Base-by-base conservation (phyloP, 2,797 vertebrate genomes). In the Cirrhinus molitorella region DNA sequence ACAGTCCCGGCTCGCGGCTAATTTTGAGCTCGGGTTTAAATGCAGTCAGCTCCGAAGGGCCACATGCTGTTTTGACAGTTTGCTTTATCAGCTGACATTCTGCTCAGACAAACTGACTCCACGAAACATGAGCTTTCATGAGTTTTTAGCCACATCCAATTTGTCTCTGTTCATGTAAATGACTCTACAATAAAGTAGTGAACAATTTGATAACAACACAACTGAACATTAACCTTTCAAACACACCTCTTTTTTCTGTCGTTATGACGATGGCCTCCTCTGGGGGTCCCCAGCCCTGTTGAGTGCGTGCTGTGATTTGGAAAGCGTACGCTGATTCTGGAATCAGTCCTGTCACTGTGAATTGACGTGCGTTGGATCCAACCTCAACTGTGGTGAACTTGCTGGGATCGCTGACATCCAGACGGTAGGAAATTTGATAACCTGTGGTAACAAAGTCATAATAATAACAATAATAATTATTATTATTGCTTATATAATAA, bases 381-480 rank as follows among this genome's bases (percentile, higher is more conserved):
- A 99, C 97, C 89, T 99, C 97, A 88, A 98, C 97, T 0, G 96
- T 97, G 82, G 95, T 98, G 94, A 97, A 98, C 14, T 95, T 96
- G 93, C 95, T 96, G 0, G 95, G 95, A 89, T 95, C 97, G 87
- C 96, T 95, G 89, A 93, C 94, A 90, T 97, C 96, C 89, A 97
- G 92, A 16, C 97, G 94, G 89, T 98, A 99, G 51, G 98, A 97
- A 0, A 99, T 97, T 93, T 98, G 97, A 92, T 99, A 99, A 8
- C 97, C 98, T 99, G 88, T 1, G 84, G 21, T 51, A 66, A 67
- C 12, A 82, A 82, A 75, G 17, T 1, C 59, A 75, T 16, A 75
- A n/a, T n/a, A n/a, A n/a, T n/a, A n/a, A 51, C 16, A 9, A 7
- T 8, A 40, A 7, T 40, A 8, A 40, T 40, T 40, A 40, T 40